Conservation (phyloP, 2,113 vertebrate genomes). For the Spermophilus dauricus region DNA sequence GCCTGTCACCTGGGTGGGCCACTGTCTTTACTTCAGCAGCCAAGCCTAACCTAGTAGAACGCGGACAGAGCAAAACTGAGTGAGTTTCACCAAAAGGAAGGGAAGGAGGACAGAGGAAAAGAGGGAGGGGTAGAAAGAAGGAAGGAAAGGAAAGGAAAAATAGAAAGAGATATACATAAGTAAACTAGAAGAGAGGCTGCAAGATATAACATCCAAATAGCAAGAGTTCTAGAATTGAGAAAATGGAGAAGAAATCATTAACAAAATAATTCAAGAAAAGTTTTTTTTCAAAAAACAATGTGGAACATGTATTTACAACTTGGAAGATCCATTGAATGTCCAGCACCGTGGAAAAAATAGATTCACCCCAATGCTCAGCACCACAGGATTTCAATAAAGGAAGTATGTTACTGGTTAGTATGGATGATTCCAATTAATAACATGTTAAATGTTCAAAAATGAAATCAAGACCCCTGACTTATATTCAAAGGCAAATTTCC, state of each 20-base stretch:
- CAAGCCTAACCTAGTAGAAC: background rate
- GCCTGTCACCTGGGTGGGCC: fast-evolving
- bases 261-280: background rate
- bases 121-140: too few relatives aligned
- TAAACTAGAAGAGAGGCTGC: background rate
- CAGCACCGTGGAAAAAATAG: background rate
- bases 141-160: background rate
- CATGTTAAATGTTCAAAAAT: background rate
- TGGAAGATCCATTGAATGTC: background rate
- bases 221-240: background rate
- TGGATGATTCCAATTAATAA: background rate
- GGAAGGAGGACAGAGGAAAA: background rate
- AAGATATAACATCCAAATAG: background rate
- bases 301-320: background rate
- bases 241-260: background rate
- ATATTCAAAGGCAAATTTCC: background rate
- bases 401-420: background rate
- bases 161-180: background rate
- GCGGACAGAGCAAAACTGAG: background rate
- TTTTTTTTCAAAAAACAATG: background rate
- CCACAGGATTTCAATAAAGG: background rate
- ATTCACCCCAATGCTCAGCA: background rate
- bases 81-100: background rate
- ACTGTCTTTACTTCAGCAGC: background rate
- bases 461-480: background rate